Evolutionary conservation across 1,140 invertebrate species (phyloP).

Genomic region (Anoplolepis gracilipes): DNA sequence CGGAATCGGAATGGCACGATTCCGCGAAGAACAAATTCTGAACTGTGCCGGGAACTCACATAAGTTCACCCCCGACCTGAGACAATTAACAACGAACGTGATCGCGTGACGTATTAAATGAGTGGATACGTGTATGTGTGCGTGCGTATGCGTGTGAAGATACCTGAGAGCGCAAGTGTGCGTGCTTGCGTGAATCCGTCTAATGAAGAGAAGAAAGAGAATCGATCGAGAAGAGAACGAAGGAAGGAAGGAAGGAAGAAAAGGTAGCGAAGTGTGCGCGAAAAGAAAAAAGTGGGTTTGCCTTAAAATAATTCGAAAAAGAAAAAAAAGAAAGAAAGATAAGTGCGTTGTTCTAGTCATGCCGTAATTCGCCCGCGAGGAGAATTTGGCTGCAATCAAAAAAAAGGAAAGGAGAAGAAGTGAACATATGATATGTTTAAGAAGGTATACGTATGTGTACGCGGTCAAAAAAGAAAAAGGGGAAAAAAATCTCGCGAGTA

Average conservation of each 20-base stretch:
- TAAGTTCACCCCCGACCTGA: conserved; percentile 60
- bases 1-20: conserved; percentile 73
- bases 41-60: conserved; percentile 23
- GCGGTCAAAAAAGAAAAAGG: neutral
- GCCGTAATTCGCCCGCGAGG: conserved; percentile 2
- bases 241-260: neutral
- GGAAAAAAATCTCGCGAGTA: conserved; percentile 8
- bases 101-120: conserved; percentile 67
- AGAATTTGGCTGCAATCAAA: conserved; percentile 46
- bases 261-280: conserved; percentile 15
- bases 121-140: conserved; percentile 67
- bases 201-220: neutral
- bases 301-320: conserved; percentile 74
- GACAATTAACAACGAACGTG: conserved; percentile 72
- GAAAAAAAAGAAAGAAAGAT: conserved; percentile 59
- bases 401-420: neutral
- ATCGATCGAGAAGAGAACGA: neutral
- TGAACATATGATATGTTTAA: conserved; percentile 2
- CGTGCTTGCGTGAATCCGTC: conserved; percentile 19
- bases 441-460: conserved; percentile 22
- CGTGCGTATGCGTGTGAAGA: conserved; percentile 54
- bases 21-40: conserved; percentile 56
- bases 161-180: conserved; percentile 1
- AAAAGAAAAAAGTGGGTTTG: conserved; percentile 70
- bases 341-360: conserved; percentile 73